A percentile compares a stretch with the other conserved stretches of the same genome.
phyloP scores from a whole-genome alignment of 2,888 invertebrate species.

The Minunthozetes semirufus region DNA sequence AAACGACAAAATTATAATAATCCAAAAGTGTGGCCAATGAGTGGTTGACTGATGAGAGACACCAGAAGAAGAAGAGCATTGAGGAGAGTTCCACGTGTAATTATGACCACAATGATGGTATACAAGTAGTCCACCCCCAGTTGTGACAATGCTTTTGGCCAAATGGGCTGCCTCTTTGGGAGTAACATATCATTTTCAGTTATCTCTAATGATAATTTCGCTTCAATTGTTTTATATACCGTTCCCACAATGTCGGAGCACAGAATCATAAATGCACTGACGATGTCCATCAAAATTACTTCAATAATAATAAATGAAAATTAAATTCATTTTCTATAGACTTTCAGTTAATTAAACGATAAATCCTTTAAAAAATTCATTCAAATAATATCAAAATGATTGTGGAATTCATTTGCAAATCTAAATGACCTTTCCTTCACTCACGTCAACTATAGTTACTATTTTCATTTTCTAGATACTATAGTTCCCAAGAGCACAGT shows the following conservation, averaged over 20 bases:
- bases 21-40: not conserved
- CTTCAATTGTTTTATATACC: not conserved
- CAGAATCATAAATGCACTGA: not conserved
- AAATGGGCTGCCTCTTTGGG: conserved; percentile 5
- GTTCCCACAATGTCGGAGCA: not conserved
- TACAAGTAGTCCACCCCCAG: not conserved
- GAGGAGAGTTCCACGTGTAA: not conserved
- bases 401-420: no score
- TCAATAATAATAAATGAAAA: not conserved
- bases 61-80: not conserved
- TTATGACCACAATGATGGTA: not conserved
- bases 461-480: no score
- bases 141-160: conserved; percentile 27
- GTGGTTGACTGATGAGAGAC: not conserved
- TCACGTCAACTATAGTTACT: no score
- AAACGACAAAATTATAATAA: not conserved
- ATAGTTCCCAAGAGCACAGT: no score
- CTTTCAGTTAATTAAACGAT: not conserved
- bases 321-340: not conserved
- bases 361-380: not conserved
- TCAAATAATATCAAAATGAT: not conserved
- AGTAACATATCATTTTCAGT: no score
- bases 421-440: no score
- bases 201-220: not conserved
- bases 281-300: conserved; percentile 15